These are phyloP conservation scores for Trachelus iudaicus DNA, from an alignment of 2,888 invertebrate species.

Conservation along the genomic window DNA sequence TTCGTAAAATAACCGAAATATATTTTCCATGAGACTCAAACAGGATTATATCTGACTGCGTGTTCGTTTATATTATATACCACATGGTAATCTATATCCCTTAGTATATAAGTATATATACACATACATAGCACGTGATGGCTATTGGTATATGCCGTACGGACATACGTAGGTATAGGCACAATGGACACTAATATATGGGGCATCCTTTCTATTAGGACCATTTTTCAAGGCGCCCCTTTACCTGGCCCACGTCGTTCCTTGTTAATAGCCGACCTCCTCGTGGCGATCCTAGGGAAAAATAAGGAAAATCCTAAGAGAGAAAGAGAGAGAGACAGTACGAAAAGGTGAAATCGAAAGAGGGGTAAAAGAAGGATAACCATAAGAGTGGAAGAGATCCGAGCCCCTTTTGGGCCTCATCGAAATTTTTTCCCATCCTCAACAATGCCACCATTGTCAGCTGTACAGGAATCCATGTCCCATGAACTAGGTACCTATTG, in stretches of 20 bases:
- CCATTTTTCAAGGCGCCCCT: slow-evolving; percentile 32
- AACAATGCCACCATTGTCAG: background rate
- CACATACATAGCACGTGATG: background rate
- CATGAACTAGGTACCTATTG: background rate
- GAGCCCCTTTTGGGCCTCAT: background rate
- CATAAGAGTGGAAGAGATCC: background rate
- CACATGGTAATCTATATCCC: background rate
- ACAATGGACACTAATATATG: slow-evolving; percentile 47
- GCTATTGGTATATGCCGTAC: slow-evolving; percentile 1
- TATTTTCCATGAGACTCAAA: slow-evolving; percentile 28
- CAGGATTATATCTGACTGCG: slow-evolving; percentile 17
- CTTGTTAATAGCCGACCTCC: slow-evolving; percentile 25
- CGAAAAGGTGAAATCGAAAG: background rate
- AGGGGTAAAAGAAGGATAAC: background rate
- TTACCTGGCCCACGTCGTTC: slow-evolving; percentile 22
- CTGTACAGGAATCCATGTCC: background rate
- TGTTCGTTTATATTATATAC: background rate
- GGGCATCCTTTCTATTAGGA: slow-evolving; percentile 32
- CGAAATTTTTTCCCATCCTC: background rate
- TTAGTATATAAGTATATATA: background rate
- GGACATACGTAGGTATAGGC: slow-evolving; percentile 10
- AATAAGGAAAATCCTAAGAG: slow-evolving; percentile 6
- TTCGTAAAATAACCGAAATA: slow-evolving; percentile 36
- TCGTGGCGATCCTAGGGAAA: slow-evolving; percentile 3
- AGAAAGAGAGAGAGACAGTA: slow-evolving; percentile 5